Base-by-base conservation (phyloP, 2,888 invertebrate genomes). In the Podabrus alpinus region DNA sequence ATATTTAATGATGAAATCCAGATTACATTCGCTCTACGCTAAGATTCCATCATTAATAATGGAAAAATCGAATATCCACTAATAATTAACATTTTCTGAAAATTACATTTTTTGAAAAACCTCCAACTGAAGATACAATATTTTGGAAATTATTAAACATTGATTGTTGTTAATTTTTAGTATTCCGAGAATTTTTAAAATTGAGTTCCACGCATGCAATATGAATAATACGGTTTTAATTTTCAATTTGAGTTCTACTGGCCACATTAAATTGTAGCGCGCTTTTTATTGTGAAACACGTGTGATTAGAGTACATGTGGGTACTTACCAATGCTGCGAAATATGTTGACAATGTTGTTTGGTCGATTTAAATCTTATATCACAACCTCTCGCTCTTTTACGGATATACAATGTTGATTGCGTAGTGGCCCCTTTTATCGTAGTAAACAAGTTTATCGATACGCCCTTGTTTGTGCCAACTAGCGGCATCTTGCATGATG, bases 311-410 rank as follows among this genome's bases (percentile, higher is more conserved):
- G 81, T 83, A 81, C 83, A 83, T 83, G 83, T 81, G 82, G 82
- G 84, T 83, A 85, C 85, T 85, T 84, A 85, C 85, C 84, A 80
- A 83, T 82, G 81, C 82, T 81, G 74, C 78, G 71, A 80, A 79
- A 81, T 80, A 82, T 83, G 85, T 84, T 85, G 84, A 85, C 85
- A 84, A 85, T 85, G 84, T 81, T 83, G 83, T 82, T 82, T 83
- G 84, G 83, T 84, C 85, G 85, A 85, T 85, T 84, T 84, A 80
- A 83, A 84, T 83, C 84, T 84, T 83, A 82, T 84, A 81, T 82
- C 83, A 82, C 84, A 83, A 82, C 82, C 83, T 81, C 81, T 81
- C 77, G 78, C 79, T 80, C 77, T 80, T 79, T 77, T 78, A 75
- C 78, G 74, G 77, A 75, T 77, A 78, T 79, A 79, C 78, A 80